Evolutionary conservation across 2,113 vertebrate genomes (phyloP).

Genomic region (Sterrhoptilus dennistouni): DNA sequence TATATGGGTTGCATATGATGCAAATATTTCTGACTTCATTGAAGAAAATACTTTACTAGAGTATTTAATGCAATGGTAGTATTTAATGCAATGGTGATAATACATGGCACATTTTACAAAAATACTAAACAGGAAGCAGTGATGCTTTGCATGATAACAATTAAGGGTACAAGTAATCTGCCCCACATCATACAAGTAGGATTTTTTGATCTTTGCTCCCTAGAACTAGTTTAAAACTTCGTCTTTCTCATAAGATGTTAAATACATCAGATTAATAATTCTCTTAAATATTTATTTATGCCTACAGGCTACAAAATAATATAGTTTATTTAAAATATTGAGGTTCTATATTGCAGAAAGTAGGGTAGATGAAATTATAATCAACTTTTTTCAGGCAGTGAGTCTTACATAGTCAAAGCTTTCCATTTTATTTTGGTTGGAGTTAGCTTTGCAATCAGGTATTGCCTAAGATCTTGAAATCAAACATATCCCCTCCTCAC

Average conservation of each 20-base stretch:
- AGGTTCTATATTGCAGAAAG: not conserved
- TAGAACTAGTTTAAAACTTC: not conserved
- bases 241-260: not conserved
- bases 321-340: not conserved
- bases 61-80: not conserved
- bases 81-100: not conserved
- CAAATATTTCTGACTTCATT: not conserved
- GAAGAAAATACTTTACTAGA: not conserved
- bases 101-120: not conserved
- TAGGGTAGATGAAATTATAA: not conserved
- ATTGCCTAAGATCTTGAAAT: not conserved
- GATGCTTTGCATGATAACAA: not conserved
- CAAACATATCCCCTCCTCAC: not conserved
- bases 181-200: not conserved
- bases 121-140: not conserved
- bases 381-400: not conserved
- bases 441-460: not conserved
- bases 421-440: not conserved
- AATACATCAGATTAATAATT: not conserved
- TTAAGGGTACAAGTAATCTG: not conserved
- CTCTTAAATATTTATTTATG: not conserved
- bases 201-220: not conserved
- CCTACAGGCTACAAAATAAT: not conserved
- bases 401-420: not conserved
- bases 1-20: not conserved